Base-by-base conservation (phyloP, 37 sponge, comb jelly and placozoan genomes). In the Cladorhizidae sp. region DNA sequence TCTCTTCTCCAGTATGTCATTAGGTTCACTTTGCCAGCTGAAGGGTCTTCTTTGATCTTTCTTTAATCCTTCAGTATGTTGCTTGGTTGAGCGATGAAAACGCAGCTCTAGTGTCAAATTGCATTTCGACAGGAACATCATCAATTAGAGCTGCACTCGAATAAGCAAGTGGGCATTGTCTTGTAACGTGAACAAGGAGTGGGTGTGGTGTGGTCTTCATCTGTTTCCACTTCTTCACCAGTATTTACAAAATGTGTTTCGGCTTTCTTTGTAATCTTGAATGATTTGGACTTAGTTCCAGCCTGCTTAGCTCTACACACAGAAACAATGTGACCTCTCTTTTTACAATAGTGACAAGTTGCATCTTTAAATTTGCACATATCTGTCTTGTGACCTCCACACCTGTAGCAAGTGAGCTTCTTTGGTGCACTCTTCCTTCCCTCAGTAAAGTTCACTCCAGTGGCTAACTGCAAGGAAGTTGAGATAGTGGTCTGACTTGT, bases 51-150 rank as follows among this genome's bases (percentile, higher is more conserved):
- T 67, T 17, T 31, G 51, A 29, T 45, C 37, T 40, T 25, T 63
- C 25, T 36, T 31, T 21, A 32, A 76, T 67, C 43, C 37, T 29
- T 40, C 40, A 36, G 43, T 67, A 76, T 18, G 70, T 76, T 23
- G 28, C 31, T 7, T 63, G 55, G 31, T 51, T 57, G 15, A 86
- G 73, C 18, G 78, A 33, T 71, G 86, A 78, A 20, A 78, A 59
- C 8, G 86, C 61, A 25, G 79, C 79, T 39, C 86, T 79, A 36
- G 86, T 85, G 79, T 85, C 86, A 15, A 78, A n/a, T 55, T 85
- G 78, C 86, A 85, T 86, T 40, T 79, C 23, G 8, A 86, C 32
- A 20, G 56, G 75, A 0, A 39, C 55, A 37, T 36, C 41, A 61
- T 70, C 70, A 21, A 76, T 36, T 18, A 22, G 15, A 37, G 78